phyloP scores from a whole-genome alignment of 2,797 vertebrate genomes.

The Tragopan temminckii region DNA sequence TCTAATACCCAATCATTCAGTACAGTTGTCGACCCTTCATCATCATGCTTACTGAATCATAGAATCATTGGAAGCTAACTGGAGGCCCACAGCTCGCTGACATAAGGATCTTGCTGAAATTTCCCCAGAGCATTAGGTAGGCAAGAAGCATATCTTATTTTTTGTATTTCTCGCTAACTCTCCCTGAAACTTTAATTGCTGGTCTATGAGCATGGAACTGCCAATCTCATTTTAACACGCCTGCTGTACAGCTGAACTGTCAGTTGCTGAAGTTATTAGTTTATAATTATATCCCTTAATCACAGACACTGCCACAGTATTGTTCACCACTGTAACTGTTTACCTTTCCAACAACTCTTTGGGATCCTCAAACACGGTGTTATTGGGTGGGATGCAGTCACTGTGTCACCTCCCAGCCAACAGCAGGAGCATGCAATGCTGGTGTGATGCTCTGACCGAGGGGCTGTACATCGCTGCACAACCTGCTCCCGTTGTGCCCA shows the following conservation, averaged over 20 bases:
- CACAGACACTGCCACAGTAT: slow-evolving; percentile 44
- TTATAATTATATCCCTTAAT: slow-evolving; percentile 81
- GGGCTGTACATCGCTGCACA: neutral
- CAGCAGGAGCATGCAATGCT: neutral
- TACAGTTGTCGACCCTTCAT: too few species aligned
- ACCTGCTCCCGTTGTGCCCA: neutral
- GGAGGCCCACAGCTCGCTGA: neutral
- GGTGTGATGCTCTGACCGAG: neutral
- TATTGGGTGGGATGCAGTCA: slow-evolving; percentile 13
- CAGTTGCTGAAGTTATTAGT: slow-evolving; percentile 43
- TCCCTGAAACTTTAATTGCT: slow-evolving; percentile 16
- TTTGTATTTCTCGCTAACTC: too few species aligned
- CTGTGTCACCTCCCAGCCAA: neutral
- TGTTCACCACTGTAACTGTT: slow-evolving; percentile 54
- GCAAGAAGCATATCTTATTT: neutral
- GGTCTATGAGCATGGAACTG: neutral
- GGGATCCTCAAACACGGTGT: slow-evolving; percentile 42
- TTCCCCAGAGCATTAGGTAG: neutral
- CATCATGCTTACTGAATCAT: too few species aligned
- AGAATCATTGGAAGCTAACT: neutral
- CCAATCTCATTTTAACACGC: neutral
- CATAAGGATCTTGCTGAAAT: neutral
- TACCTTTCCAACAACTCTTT: slow-evolving; percentile 58
- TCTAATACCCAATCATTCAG: too few species aligned
- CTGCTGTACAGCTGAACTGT: slow-evolving; percentile 71